Evolutionary conservation across 2,797 vertebrate species (phyloP).

Genomic region (Sternotherus odoratus): DNA sequence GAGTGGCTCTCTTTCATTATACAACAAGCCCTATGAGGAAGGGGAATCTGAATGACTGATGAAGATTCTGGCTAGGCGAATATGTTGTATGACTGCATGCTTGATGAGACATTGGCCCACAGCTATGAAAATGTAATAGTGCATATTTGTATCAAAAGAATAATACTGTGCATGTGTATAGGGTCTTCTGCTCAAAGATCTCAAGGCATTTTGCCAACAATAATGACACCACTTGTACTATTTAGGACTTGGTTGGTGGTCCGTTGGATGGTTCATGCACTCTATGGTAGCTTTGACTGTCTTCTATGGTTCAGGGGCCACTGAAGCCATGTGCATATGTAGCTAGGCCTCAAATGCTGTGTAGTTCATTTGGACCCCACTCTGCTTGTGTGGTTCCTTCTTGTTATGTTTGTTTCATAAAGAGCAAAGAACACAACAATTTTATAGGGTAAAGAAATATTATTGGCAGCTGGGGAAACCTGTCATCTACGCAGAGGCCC

Average conservation of each 20-base stretch:
- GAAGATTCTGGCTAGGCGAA: constrained; percentile 1
- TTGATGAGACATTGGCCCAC: background rate
- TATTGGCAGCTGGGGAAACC: background rate
- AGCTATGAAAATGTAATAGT: background rate
- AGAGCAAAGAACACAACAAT: background rate
- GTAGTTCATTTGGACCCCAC: background rate
- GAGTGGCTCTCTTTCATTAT: constrained; percentile 68
- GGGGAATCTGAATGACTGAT: background rate
- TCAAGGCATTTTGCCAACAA: background rate
- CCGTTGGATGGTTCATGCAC: background rate
- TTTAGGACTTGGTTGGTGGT: background rate
- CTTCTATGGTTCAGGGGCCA: background rate
- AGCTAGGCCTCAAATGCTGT: background rate
- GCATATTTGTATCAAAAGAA: background rate
- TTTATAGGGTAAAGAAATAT: background rate
- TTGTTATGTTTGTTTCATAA: accelerated
- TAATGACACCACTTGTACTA: accelerated
- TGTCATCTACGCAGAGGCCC: background rate
- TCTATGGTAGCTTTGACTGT: background rate
- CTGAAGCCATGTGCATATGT: accelerated
- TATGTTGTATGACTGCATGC: accelerated
- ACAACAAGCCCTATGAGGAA: constrained; percentile 22
- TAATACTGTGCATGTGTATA: background rate
- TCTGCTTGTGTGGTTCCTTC: too few species aligned
- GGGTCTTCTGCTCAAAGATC: background rate